These are phyloP conservation scores for Platycheirus albimanus DNA, from an alignment of 2,888 invertebrate genomes.

Conservation along the genomic window DNA sequence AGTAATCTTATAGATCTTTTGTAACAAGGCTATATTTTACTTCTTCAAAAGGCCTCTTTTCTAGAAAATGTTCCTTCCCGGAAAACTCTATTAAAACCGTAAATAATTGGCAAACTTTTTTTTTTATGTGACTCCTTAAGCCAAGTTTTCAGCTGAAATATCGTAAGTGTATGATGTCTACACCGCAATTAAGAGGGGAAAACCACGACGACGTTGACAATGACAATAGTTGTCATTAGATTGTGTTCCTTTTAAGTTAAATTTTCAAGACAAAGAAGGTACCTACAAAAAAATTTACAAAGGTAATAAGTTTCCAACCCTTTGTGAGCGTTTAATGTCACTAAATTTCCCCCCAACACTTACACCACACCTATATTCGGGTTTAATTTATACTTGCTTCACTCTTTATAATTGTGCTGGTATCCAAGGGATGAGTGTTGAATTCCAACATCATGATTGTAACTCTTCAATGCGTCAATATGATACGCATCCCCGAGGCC, in stretches of 20 bases:
- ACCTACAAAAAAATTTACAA: background rate
- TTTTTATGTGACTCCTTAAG: background rate
- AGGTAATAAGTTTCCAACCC: too few relatives aligned
- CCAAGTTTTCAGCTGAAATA: background rate
- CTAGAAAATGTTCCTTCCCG: too few relatives aligned
- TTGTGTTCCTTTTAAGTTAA: constrained; percentile 5
- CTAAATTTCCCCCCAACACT: constrained; percentile 48
- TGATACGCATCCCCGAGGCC: constrained; percentile 68
- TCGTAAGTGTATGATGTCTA: constrained; percentile 30
- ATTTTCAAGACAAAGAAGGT: background rate
- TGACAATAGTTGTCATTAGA: constrained; percentile 57
- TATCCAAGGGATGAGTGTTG: constrained; percentile 60
- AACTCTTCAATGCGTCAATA: constrained; percentile 64
- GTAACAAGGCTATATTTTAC: too few relatives aligned
- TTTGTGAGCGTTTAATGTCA: constrained; percentile 39
- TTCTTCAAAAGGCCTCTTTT: too few relatives aligned
- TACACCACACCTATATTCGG: too few relatives aligned
- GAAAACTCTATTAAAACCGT: too few relatives aligned
- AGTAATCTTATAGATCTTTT: too few relatives aligned
- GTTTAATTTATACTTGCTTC: constrained; percentile 65
- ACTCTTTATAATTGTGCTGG: constrained; percentile 65
- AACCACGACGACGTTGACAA: constrained; percentile 35
- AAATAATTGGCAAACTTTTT: background rate
- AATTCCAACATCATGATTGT: constrained; percentile 59
- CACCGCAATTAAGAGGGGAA: constrained; percentile 46